Evolutionary conservation across 2,888 invertebrate species (phyloP).

Genomic region (Blastobasis lacticolella): DNA sequence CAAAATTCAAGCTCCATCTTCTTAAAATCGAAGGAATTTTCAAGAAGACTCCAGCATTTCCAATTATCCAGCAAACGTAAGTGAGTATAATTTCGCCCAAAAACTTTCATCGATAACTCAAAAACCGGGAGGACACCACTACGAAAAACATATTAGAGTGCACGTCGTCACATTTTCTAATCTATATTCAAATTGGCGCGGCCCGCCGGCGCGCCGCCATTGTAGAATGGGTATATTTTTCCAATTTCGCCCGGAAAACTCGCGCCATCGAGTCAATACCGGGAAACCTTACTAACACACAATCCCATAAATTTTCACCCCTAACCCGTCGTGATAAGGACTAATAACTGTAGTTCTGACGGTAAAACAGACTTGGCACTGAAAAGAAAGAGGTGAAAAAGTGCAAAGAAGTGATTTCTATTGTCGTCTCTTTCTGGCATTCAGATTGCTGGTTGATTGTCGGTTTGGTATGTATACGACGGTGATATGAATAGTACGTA

Average conservation of each 20-base stretch:
- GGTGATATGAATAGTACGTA: too few species aligned
- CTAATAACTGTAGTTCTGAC: neutral
- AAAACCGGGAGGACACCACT: conserved; percentile 31
- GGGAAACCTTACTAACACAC: conserved; percentile 13
- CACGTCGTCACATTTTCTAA: conserved; percentile 68
- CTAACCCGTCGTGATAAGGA: neutral
- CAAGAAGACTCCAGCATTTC: too few species aligned
- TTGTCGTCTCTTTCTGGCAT: conserved; percentile 37
- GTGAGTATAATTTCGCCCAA: neutral
- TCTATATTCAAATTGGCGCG: conserved; percentile 71
- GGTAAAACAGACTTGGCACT: conserved; percentile 16
- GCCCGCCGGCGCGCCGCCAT: conserved; percentile 44
- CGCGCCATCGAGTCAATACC: conserved; percentile 34
- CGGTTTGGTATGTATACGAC: too few species aligned
- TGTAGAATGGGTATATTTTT: conserved; percentile 67
- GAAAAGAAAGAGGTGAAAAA: conserved; percentile 36
- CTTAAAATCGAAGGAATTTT: neutral
- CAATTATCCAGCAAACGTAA: too few species aligned
- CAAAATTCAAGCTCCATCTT: too few species aligned
- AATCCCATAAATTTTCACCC: neutral
- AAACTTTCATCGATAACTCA: neutral
- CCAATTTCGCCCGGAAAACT: conserved; percentile 66
- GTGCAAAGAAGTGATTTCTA: conserved; percentile 31
- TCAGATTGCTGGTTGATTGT: conserved; percentile 3
- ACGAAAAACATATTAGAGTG: conserved; percentile 57